phyloP scores from a whole-genome alignment of 1,140 invertebrate species.

The Platyscapa corneri region DNA sequence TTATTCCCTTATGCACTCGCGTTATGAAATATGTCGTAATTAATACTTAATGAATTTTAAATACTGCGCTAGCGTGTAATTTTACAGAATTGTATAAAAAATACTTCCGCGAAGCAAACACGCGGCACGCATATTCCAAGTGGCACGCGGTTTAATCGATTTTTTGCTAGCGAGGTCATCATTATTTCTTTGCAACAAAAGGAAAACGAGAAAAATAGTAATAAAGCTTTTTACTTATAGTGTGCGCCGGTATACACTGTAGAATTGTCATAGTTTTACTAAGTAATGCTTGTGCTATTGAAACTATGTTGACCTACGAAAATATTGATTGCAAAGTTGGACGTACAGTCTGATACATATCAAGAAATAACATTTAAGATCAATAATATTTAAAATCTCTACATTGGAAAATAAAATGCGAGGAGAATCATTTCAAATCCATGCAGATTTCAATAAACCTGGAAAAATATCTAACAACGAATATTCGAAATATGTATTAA shows the following conservation, averaged over 20 bases:
- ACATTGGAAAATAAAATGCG: no score
- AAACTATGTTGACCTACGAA: not conserved
- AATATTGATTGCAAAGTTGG: constrained; percentile 10
- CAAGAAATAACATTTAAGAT: not conserved
- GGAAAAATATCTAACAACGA: not conserved
- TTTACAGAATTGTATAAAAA: not conserved
- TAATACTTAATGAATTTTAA: not conserved
- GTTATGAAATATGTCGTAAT: not conserved
- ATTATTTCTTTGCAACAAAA: constrained; percentile 4
- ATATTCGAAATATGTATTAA: not conserved
- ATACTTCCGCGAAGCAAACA: constrained; percentile 18
- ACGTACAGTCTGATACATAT: not conserved
- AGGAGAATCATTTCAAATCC: no score
- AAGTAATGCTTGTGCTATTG: not conserved
- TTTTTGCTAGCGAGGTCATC: constrained; percentile 30
- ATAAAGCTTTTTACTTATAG: not conserved
- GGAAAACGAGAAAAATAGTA: constrained; percentile 4
- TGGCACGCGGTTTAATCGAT: constrained; percentile 35
- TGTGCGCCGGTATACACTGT: not conserved
- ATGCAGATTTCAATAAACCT: not conserved
- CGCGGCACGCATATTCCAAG: constrained; percentile 11
- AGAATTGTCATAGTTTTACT: not conserved
- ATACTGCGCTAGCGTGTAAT: not conserved
- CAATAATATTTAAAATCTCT: not conserved
- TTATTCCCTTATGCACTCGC: not conserved